Conservation (phyloP, 2,888 invertebrate genomes). For the Rhamphomyia laevipes region DNA sequence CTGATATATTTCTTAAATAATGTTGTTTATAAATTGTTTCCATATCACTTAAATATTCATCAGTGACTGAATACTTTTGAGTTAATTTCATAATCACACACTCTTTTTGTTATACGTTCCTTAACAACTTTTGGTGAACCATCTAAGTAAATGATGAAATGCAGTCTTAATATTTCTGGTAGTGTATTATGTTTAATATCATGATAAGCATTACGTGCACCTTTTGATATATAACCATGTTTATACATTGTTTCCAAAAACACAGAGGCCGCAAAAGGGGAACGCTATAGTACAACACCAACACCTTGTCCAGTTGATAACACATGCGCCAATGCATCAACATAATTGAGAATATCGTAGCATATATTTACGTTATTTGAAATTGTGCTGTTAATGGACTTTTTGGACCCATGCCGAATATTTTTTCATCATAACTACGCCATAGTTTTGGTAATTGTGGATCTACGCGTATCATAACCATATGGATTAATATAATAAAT, state of each 20-base stretch:
- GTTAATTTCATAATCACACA: constrained; percentile 53
- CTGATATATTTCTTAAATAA: constrained; percentile 62
- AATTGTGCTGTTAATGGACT: constrained; percentile 51
- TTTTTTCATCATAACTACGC: constrained; percentile 62
- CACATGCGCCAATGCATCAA: constrained; percentile 76
- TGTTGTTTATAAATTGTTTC: constrained; percentile 69
- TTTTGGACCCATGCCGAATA: constrained; percentile 60
- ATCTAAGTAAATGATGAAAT: constrained; percentile 87
- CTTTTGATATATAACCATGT: constrained; percentile 55
- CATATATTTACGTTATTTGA: constrained; percentile 60
- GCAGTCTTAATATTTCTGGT: constrained; percentile 65
- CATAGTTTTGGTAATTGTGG: constrained; percentile 52
- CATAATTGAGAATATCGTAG: constrained; percentile 55
- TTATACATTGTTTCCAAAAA: constrained; percentile 73
- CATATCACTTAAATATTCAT: constrained; percentile 47
- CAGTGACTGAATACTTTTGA: constrained; percentile 58
- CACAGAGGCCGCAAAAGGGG: constrained; percentile 70
- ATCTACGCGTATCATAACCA: constrained; percentile 70
- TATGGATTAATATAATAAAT: constrained; percentile 56
- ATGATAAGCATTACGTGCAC: constrained; percentile 54
- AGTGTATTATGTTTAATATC: constrained; percentile 53
- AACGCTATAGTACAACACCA: constrained; percentile 78
- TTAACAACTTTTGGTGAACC: constrained; percentile 49
- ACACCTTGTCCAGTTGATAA: constrained; percentile 91
- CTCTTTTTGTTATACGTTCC: constrained; percentile 62